Conservation (phyloP, 2,113 vertebrate genomes). For the Saccopteryx bilineata region DNA sequence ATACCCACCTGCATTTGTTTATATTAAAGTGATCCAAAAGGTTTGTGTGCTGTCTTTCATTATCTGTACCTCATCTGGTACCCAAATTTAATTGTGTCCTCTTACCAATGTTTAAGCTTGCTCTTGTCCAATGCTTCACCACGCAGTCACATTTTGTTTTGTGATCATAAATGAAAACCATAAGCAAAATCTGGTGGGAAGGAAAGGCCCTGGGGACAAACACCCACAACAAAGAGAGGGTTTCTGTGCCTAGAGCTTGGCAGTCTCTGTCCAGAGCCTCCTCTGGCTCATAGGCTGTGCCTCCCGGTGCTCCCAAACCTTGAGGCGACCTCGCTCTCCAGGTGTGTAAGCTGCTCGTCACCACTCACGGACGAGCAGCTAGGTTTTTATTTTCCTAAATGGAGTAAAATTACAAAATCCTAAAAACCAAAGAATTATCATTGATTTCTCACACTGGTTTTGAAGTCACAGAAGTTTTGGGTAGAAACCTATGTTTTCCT, state of each 20-base stretch:
- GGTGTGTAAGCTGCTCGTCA: not conserved
- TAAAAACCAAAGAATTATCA: not conserved
- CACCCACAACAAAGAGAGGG: not conserved
- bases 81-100: slow-evolving; percentile 8
- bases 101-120: slow-evolving; percentile 20
- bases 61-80: not conserved
- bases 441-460: not conserved
- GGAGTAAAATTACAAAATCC: not conserved
- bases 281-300: not conserved
- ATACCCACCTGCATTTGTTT: not conserved
- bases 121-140: not conserved
- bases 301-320: not conserved
- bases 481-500: not conserved
- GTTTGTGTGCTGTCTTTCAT: not conserved
- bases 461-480: not conserved
- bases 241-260: not conserved
- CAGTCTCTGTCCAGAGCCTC: not conserved
- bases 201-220: not conserved
- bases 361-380: not conserved
- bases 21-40: not conserved
- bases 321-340: not conserved
- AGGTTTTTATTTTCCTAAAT: not conserved
- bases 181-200: not conserved
- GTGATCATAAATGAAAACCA: slow-evolving; percentile 55
- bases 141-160: slow-evolving; percentile 7